Evolutionary conservation across 2,113 vertebrate species (phyloP), one percentile per base, ranked within the genome.

Genomic region (Siniperca knerii): DNA sequence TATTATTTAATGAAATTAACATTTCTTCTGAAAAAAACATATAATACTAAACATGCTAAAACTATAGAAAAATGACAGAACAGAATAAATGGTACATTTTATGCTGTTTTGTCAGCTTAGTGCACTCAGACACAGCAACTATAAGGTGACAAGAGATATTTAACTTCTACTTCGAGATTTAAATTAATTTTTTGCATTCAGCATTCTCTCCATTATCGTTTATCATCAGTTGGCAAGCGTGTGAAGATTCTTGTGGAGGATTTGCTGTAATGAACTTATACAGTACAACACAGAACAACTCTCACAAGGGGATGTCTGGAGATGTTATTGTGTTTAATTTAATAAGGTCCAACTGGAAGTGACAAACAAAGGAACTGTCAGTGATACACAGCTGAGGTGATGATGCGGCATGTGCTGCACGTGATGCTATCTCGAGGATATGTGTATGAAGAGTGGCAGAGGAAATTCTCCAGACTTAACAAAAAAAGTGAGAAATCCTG

Each of bases 321-420:
- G 85, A 89, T 79, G 82, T 84, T 79, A 91, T 90, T 94, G 88
- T 92, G 75, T 92, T 82, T 93, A 92, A 94, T 93, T 93, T 89
- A 94, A 93, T 94, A 92, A 93, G 92, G 92, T 92, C 91, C 89
- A 84, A 88, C 72, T 57, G 75, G 65, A 88, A 79, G 90, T 16
- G 78, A 85, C 92, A 93, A 91, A 95, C 82, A 91, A 92, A 89
- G 79, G 68, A 67, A 3, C 29, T 62, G 75, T 66, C 81, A 82
- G 65, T 13, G 78, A 79, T 11, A 76, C 66, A 67, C 60, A 82
- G 75, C 82, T 55, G 91, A 87, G 92, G 92, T 79, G 90, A 73
- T 23, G 87, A 62, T 13, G 55, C 20, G 1, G 66, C 12, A 23
- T 18, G 77, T 20, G 55, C 20, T 1, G 66, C 12, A 23, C 13